phyloP scores from a whole-genome alignment of 2,888 invertebrate species.

The Polydrusus cervinus region DNA sequence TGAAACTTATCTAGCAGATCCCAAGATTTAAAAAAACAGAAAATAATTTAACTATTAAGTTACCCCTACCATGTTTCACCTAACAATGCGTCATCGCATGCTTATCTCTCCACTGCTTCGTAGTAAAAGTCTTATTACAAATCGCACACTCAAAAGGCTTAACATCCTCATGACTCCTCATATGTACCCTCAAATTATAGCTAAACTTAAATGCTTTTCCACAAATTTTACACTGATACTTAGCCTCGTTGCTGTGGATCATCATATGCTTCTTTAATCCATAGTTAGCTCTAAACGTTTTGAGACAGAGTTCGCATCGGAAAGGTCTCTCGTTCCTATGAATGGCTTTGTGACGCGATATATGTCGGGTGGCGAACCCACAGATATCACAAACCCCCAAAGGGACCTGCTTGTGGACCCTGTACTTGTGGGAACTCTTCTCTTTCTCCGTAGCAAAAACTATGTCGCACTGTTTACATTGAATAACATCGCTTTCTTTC shows the following conservation, averaged over 20 bases:
- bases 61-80: neutral
- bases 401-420: constrained; percentile 42
- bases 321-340: constrained; percentile 40
- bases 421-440: constrained; percentile 59
- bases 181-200: constrained; percentile 66
- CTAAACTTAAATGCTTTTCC: constrained; percentile 49
- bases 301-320: constrained; percentile 55
- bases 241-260: constrained; percentile 57
- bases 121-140: constrained; percentile 74
- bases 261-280: constrained; percentile 51
- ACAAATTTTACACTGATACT: constrained; percentile 63
- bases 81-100: constrained; percentile 46
- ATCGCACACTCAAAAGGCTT: constrained; percentile 66
- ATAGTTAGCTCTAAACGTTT: constrained; percentile 47
- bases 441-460: constrained; percentile 60
- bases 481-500: constrained; percentile 26
- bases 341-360: constrained; percentile 43
- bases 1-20: too few relatives aligned
- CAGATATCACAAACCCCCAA: constrained; percentile 45
- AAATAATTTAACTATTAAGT: too few relatives aligned
- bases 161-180: constrained; percentile 74
- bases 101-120: constrained; percentile 54
- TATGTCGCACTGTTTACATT: constrained; percentile 62
- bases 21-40: too few relatives aligned
- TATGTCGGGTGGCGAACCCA: constrained; percentile 47